Base-by-base conservation (phyloP, 30 jellyfish, hydroid and myxozoan genomes). In the Hydractinia symbiolongicarpus region DNA sequence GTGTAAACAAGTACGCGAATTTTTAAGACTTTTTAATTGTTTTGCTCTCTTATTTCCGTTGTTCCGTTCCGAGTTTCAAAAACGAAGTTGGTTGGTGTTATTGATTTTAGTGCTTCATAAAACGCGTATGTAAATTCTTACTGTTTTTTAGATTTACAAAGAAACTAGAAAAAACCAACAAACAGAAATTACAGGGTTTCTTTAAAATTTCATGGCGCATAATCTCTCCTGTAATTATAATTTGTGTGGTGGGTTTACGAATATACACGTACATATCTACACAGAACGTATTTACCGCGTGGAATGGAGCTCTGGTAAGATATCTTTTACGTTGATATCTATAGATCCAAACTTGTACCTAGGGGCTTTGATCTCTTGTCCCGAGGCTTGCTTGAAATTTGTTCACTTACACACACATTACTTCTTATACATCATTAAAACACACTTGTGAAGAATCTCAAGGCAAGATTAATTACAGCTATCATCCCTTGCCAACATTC, bases 271-370 rank as follows among this genome's bases (percentile, higher is more conserved):
- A 64, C 6, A 4, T 64, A 44, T n/a, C 19, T 7, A 13, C 9
- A 64, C 19, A 64, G 7, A 85, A 82, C 11, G 76, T 61, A n/a
- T 88, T 81, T 58, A 88, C 83, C 40, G 82, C 89, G 73, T 88
- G 96, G 96, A 87, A 88, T 79, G 73, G 79, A 14, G 81, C 67
- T 0, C 88, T 68, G 84, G 96, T 88, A 82, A 14, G 44, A 64
- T 64, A 30, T 30, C 1, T 30, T 30, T 30, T 30, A 30, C 44
- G 44, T 30, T 30, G 44, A 30, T 30, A 30, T 30, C 2, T 30
- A 30, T 30, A 30, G 44, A 30, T 30, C 1, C 44, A 30, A 30
- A 1, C 44, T 30, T 30, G 2, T 30, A 30, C 44, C 44, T 0
- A 30, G 44, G 44, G 44, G 44, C 44, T 30, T 2, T 30, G 44